These are phyloP conservation scores for Drosophila littoralis DNA, from an alignment of 1,140 invertebrate genomes.

Conservation along the genomic window DNA sequence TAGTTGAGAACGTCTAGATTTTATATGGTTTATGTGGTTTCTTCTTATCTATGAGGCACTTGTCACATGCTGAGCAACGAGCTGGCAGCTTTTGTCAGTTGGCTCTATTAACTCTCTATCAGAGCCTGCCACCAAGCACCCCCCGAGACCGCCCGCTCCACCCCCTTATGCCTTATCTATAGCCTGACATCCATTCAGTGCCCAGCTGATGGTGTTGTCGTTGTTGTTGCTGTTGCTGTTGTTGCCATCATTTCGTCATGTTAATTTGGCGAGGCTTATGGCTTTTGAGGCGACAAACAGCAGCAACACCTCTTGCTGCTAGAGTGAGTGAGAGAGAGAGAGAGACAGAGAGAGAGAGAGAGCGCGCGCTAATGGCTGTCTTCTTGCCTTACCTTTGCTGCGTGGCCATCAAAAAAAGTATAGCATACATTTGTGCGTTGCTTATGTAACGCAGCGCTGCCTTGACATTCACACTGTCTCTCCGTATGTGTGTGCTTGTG, in stretches of 20 bases:
- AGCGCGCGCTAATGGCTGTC: background rate
- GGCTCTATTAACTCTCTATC: constrained; percentile 13
- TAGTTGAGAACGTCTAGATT: background rate
- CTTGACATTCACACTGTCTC: constrained; percentile 66
- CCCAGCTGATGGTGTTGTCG: constrained; percentile 43
- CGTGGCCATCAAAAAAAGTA: constrained; percentile 60
- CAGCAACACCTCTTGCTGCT: constrained; percentile 25
- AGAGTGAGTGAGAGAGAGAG: constrained; percentile 1
- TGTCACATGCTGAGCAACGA: constrained; percentile 23
- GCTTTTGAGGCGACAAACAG: constrained; percentile 60
- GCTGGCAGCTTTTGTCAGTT: constrained; percentile 10
- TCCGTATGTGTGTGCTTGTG: background rate
- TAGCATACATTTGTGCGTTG: constrained; percentile 80
- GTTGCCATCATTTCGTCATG: constrained; percentile 79
- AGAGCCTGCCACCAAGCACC: background rate
- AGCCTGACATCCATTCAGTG: constrained; percentile 15
- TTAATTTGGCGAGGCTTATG: constrained; percentile 78
- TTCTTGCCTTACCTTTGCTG: constrained; percentile 2
- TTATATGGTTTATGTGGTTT: constrained; percentile 6
- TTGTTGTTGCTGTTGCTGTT: constrained; percentile 44
- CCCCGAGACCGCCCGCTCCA: background rate
- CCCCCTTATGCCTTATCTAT: constrained; percentile 9
- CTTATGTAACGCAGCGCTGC: constrained; percentile 77
- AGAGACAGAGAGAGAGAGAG: background rate
- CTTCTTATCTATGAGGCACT: constrained; percentile 19